Base-by-base conservation (phyloP, 2,888 invertebrate species). In the Caenorhabditis sp. region DNA sequence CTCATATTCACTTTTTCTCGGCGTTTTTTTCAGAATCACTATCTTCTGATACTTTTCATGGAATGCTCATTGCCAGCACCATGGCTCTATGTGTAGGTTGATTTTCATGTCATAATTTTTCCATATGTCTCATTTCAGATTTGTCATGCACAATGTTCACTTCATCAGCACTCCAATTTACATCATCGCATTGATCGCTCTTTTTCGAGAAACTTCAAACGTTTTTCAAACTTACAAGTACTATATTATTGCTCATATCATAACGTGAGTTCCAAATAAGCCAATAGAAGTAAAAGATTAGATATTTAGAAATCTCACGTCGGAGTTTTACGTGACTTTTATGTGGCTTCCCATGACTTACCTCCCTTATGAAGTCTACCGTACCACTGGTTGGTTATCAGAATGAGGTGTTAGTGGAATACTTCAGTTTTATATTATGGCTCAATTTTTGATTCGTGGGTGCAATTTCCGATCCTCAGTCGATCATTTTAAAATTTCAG, bases 321-420 rank as follows among this genome's bases (percentile, higher is more conserved):
- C 69, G 0, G 76, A 76, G 51, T 5, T 28, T 1, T 76, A 69
- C n/a, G 69, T 76, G 0, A 61, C 76, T 6, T 61, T 76, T 8
- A 16, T 76, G 5, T 66, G 66, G 66, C 49, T 75, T 3, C 75
- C 75, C 16, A 59, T 59, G 31, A 75, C 56, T 0, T 68, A 76
- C 16, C 68, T 76, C 6, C 76, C 76, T 4, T 24, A 59, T 38
- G 38, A 59, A 7, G 16, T 76, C 0, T 41, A 69, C 3, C 35
- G 47, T 0, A 69, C 44, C 1, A 61, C 49, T 6, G 76, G 76
- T 8, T 68, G 35, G 51, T 28, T 76, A 19, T 19, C 59, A 1
- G 16, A 76, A 4, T 41, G 22, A 16, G 76, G 69, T 10, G 38
- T 61, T 19, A 68, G 61, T 61, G 76, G 76, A 19, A 28, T 76